These are phyloP conservation scores for Penaeus monodon DNA, from an alignment of 2,888 invertebrate species.

Conservation along the genomic window DNA sequence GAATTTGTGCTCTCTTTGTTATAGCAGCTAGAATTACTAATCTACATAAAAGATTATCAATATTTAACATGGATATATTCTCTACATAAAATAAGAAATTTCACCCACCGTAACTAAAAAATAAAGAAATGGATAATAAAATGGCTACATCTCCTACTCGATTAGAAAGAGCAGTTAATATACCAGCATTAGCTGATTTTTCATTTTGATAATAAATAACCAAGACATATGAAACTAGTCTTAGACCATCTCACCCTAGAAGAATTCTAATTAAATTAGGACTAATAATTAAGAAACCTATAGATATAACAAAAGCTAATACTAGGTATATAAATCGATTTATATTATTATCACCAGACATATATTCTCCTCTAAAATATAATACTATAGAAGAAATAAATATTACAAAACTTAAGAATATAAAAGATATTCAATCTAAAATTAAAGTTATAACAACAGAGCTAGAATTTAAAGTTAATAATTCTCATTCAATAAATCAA, in stretches of 20 bases:
- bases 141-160: conserved; percentile 81
- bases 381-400: conserved; percentile 78
- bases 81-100: conserved; percentile 74
- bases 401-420: conserved; percentile 78
- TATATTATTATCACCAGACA: conserved; percentile 74
- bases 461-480: conserved; percentile 73
- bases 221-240: not conserved
- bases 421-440: conserved; percentile 77
- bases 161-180: conserved; percentile 81
- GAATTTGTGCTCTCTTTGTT: conserved; percentile 85
- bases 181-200: conserved; percentile 77
- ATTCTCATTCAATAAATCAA: conserved; percentile 75
- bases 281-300: conserved; percentile 78
- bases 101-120: conserved; percentile 74
- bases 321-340: conserved; percentile 78
- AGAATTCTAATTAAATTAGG: conserved; percentile 80
- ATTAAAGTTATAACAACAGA: conserved; percentile 74
- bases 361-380: conserved; percentile 71
- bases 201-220: conserved; percentile 70
- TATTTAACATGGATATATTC: conserved; percentile 70
- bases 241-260: conserved; percentile 77
- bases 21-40: conserved; percentile 74
- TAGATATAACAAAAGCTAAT: conserved; percentile 78
- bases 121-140: conserved; percentile 76
- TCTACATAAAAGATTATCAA: conserved; percentile 69